phyloP scores from a whole-genome alignment of 2,113 vertebrate genomes.

The Cygnus atratus region DNA sequence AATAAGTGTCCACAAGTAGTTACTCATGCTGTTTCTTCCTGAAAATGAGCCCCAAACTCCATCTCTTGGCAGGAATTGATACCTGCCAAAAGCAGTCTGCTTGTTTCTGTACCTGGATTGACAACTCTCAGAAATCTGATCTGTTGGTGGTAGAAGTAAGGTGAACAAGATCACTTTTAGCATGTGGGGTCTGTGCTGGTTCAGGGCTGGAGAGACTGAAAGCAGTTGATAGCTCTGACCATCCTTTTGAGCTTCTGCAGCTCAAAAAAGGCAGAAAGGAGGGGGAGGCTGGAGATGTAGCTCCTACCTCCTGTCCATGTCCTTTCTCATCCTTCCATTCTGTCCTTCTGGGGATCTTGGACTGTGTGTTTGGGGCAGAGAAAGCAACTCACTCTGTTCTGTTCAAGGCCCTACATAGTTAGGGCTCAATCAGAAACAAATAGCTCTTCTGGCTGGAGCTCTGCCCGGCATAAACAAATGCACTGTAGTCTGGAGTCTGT shows the following conservation, averaged over 20 bases:
- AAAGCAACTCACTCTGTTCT: slow-evolving; percentile 1
- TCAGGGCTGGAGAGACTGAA: neutral
- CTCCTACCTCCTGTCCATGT: neutral
- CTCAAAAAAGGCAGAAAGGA: neutral
- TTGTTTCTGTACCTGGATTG: neutral
- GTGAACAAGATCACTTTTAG: neutral
- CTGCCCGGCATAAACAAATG: slow-evolving; percentile 63
- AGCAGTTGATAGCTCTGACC: neutral
- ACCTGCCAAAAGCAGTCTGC: slow-evolving; percentile 1
- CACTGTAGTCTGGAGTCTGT: slow-evolving; percentile 54
- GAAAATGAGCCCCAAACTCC: neutral
- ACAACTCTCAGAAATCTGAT: neutral
- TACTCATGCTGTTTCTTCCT: neutral
- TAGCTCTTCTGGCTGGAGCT: slow-evolving; percentile 39
- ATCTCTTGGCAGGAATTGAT: neutral
- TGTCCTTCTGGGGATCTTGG: neutral
- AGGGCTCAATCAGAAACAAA: slow-evolving; percentile 30
- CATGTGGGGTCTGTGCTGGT: neutral
- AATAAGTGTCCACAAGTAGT: neutral
- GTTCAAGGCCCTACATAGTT: neutral
- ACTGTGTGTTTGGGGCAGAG: neutral
- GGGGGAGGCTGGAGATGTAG: neutral
- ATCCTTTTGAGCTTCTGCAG: neutral
- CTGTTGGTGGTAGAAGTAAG: neutral
- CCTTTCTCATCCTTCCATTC: neutral